Base-by-base conservation (phyloP, 2,113 vertebrate species). In the Baryphthengus martii region DNA sequence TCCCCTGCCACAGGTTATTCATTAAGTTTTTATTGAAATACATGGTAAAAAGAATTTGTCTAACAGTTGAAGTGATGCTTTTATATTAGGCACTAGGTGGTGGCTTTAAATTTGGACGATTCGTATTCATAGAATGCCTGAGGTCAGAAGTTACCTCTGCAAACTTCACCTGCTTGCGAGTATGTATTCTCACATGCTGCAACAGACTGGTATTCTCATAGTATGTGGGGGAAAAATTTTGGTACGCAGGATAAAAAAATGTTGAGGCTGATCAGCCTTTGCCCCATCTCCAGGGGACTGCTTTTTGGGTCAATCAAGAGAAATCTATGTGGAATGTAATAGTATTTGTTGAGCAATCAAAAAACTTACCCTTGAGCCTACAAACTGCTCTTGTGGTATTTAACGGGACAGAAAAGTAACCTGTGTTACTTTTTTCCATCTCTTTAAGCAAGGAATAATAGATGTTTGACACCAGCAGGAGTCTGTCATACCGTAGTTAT, bases 281-380 rank as follows among this genome's bases (percentile, higher is more conserved):
- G 72, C 68, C 75, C 47, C 65, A 42, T 78, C 88, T 94, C 93
- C 45, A 62, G 70, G 44, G 70, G 40, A 24, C 20, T 84, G 59
- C 80, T 95, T 97, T 58, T 95, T 73, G 88, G 70, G 55, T 92
- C 93, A 93, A 55, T 78, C 73, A 78, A 37, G 63, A 95, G 40
- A 73, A 93, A 80, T 88, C 68, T 87, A 33, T 61, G 16, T 88
- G 67, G 70, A 85, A 91, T 90, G 70, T 49, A 94, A 76, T 66
- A 56, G 50, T 63, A 77, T 94, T 74, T 93, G 88, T 96, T 94
- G 88, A 87, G 93, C 90, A 96, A 92, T 94, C 73, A 83, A 88
- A 88, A 86, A 95, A 75, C 40, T 84, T 94, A 87, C 65, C 76
- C 90, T 90, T 93, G 68, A 89, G 82, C 85, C 86, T 93, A 90